Evolutionary conservation across 1,140 invertebrate genomes (phyloP).

Genomic region (Centruroides vittatus): DNA sequence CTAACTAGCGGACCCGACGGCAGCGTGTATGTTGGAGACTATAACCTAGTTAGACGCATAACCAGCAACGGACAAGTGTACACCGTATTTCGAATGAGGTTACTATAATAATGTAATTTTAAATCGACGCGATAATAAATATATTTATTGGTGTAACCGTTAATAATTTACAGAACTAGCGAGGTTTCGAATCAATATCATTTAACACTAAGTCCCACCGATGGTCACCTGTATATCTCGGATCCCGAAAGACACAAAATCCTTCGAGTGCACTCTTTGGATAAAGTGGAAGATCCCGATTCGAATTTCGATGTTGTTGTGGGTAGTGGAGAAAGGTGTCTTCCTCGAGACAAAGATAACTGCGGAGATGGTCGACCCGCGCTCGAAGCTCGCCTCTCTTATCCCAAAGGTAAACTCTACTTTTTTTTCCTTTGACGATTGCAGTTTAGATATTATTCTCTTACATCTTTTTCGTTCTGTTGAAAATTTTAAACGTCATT

Average conservation of each 20-base stretch:
- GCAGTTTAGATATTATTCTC: too few relatives aligned
- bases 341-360: conserved; percentile 86
- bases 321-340: conserved; percentile 83
- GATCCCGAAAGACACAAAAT: conserved; percentile 91
- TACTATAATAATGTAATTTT: neutral
- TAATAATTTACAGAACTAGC: conserved; percentile 49
- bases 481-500: too few relatives aligned
- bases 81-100: conserved; percentile 17
- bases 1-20: conserved; percentile 80
- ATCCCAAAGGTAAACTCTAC: conserved; percentile 58
- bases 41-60: conserved; percentile 82
- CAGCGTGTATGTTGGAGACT: conserved; percentile 89
- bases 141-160: conserved; percentile 24
- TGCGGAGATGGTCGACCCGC: conserved; percentile 88
- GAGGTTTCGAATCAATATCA: conserved; percentile 89
- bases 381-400: conserved; percentile 79
- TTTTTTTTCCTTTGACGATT: too few relatives aligned
- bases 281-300: conserved; percentile 18
- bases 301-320: conserved; percentile 27
- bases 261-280: conserved; percentile 61
- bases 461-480: too few relatives aligned
- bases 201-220: conserved; percentile 81
- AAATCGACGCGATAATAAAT: conserved; percentile 14
- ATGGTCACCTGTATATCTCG: conserved; percentile 85
- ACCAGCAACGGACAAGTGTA: conserved; percentile 58